Base-by-base conservation (phyloP, 35 echinoderm and acorn worm genomes). In the Amphiura filiformis region DNA sequence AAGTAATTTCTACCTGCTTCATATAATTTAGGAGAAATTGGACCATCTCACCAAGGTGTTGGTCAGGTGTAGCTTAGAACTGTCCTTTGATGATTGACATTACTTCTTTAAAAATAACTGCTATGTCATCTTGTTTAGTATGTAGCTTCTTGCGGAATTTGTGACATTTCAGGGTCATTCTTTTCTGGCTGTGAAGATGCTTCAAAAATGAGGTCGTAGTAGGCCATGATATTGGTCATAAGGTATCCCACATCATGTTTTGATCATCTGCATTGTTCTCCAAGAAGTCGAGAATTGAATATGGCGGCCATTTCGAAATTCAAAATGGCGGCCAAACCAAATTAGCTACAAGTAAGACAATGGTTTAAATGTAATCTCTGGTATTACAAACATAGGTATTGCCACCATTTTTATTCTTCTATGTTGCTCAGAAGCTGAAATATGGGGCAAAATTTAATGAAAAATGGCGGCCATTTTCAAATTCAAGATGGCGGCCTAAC, bases 161-260 rank as follows among this genome's bases (percentile, higher is more conserved):
- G n/a, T n/a, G n/a, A n/a, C n/a, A 36, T 86, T 84, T 52, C 7
- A 20, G 20, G 44, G 20, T 11, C 7, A 52, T 52, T 11, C 7
- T 11, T 52, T 52, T 11, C 44, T 52, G 20, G 44, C 44, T 88
- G 87, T 22, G 23, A 30, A 57, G 77, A 81, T 81, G 87, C 77
- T 61, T 81, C 87, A 88, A 88, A 88, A 13, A 88, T 0, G 42
- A 81, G 78, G 37, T 87, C 85, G 37, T 78, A 87, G 34, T 70
- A 87, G 7, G 85, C 85, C 85, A 87, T 78, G 40, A 77, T 87
- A 81, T 88, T 88, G 37, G 87, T 88, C 34, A 81, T 33, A 65
- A 81, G 87, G 77, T 56, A 88, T 33, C 80, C 76, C 14, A 80
- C 77, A 32, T 40, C 86, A 49, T 40, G 86, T 36, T 56, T 88